These are phyloP conservation scores for Eumacrocentrus americanus DNA, from an alignment of 2,888 invertebrate species.

Conservation along the genomic window DNA sequence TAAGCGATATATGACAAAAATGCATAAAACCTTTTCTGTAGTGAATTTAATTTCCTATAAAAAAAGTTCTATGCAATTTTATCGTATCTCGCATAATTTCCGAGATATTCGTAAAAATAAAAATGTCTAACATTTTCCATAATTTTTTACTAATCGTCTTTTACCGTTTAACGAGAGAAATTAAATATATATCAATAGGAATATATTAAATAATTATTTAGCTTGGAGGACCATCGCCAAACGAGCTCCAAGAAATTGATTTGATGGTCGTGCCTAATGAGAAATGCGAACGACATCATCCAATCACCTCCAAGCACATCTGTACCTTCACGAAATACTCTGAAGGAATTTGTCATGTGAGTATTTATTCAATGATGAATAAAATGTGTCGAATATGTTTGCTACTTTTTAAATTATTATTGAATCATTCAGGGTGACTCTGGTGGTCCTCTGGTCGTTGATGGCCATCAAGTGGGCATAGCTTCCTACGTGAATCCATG, in stretches of 20 bases:
- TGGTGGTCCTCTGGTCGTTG: conserved; percentile 42
- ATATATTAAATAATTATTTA: conserved; percentile 23
- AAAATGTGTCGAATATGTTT: background rate
- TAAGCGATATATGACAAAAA: background rate
- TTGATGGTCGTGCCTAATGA: conserved; percentile 25
- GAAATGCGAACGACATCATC: conserved; percentile 29
- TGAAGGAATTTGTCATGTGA: conserved; percentile 52
- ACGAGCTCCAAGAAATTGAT: conserved; percentile 39
- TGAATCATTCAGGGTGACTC: conserved; percentile 44
- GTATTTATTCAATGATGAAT: conserved; percentile 25
- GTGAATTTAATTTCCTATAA: background rate
- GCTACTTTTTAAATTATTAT: background rate
- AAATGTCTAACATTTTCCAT: no score
- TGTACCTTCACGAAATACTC: conserved; percentile 47
- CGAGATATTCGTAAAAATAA: conserved; percentile 16
- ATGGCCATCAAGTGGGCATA: conserved; percentile 44
- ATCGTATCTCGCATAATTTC: background rate
- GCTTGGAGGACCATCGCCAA: conserved; percentile 33
- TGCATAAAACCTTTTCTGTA: background rate
- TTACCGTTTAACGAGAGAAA: no score
- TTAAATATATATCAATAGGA: no score
- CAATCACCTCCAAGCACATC: conserved; percentile 39
- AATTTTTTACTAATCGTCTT: no score
- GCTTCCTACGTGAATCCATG: conserved; percentile 44
- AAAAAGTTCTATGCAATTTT: background rate